Evolutionary conservation across 2,888 invertebrate species (phyloP).

Genomic region (Adelphocoris suturalis): DNA sequence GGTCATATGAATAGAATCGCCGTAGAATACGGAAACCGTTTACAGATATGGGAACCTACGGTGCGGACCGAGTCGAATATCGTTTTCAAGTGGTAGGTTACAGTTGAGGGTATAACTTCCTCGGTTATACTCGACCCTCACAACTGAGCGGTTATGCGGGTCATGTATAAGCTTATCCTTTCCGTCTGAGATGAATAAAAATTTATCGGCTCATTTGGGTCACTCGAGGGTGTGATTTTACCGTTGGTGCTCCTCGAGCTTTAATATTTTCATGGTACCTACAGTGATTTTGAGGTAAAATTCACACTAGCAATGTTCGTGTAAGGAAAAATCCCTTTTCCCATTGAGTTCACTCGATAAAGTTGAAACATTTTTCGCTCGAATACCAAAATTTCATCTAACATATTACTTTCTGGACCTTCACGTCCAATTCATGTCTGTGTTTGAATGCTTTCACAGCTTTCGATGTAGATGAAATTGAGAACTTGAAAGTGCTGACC

Average conservation of each 20-base stretch:
- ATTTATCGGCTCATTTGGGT: neutral
- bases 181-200: neutral
- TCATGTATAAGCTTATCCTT: neutral
- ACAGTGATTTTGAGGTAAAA: too few species aligned
- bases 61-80: constrained; percentile 14
- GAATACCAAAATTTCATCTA: too few species aligned
- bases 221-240: neutral
- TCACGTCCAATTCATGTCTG: too few species aligned
- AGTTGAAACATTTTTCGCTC: too few species aligned
- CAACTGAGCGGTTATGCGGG: constrained; percentile 23
- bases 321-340: too few species aligned
- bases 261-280: too few species aligned
- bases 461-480: too few species aligned
- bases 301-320: too few species aligned
- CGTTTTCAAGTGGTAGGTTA: neutral
- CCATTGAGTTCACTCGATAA: neutral
- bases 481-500: too few species aligned
- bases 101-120: neutral
- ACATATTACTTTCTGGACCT: too few species aligned
- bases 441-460: too few species aligned
- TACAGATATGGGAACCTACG: constrained; percentile 1
- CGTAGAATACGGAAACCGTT: constrained; percentile 6
- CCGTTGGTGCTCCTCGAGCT: neutral
- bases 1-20: constrained; percentile 34
- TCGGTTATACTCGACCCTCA: neutral